Conservation (phyloP, 1,140 invertebrate species). For the Sycophaga agraensis region DNA sequence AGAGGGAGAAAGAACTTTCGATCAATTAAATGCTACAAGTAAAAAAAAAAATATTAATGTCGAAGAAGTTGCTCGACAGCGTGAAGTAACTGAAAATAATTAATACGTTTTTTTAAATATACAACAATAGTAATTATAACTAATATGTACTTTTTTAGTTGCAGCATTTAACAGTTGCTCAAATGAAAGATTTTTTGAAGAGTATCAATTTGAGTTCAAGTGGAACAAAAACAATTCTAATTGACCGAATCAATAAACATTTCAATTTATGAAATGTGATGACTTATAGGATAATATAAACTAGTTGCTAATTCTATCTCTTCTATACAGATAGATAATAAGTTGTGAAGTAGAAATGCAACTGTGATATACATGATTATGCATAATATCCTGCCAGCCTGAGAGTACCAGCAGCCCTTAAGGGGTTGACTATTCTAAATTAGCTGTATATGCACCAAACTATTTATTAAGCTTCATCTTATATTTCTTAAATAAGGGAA, state of each 20-base stretch:
- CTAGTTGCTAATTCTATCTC: too few species aligned
- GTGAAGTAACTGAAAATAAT: neutral
- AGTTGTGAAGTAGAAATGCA: too few species aligned
- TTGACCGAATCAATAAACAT: slow-evolving; percentile 3
- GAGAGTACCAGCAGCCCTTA: too few species aligned
- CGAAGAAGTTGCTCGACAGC: neutral
- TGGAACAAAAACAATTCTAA: slow-evolving; percentile 9
- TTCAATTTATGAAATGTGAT: neutral
- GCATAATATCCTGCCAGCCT: too few species aligned
- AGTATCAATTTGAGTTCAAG: neutral
- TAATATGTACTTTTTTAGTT: slow-evolving; percentile 14
- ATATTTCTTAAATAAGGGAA: too few species aligned
- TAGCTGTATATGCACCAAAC: too few species aligned
- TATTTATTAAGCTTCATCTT: too few species aligned
- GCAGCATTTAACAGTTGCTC: neutral
- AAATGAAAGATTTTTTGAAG: slow-evolving; percentile 4
- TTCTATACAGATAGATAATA: too few species aligned
- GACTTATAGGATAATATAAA: too few species aligned
- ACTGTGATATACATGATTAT: too few species aligned
- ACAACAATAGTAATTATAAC: neutral
- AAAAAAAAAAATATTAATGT: slow-evolving; percentile 1
- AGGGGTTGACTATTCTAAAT: too few species aligned
- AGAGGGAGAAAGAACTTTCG: too few species aligned
- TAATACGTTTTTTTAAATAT: neutral
- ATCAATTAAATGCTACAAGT: neutral